These are phyloP conservation scores for Macrobrachium nipponense DNA, from an alignment of 1,140 invertebrate species.

Conservation along the genomic window DNA sequence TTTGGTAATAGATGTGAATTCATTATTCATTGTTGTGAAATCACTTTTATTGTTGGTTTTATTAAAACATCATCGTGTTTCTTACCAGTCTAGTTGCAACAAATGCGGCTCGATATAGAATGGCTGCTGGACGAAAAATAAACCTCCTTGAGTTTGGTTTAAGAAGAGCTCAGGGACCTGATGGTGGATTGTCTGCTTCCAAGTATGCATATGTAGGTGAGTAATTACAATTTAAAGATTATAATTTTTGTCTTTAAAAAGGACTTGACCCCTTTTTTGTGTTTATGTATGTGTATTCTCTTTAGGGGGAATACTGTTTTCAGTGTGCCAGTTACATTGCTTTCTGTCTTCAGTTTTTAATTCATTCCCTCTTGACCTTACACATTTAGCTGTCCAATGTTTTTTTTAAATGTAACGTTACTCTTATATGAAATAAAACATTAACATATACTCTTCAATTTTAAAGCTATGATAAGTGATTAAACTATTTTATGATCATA, in stretches of 20 bases:
- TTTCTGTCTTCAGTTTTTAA: too few relatives aligned
- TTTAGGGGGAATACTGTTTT: too few relatives aligned
- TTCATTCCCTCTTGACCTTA: too few relatives aligned
- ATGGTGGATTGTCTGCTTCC: conserved; percentile 98
- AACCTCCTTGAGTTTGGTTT: conserved; percentile 95
- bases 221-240: conserved; percentile 54
- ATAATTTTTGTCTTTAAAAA: not conserved
- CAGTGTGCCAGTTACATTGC: too few relatives aligned
- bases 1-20: not conserved
- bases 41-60: conserved; percentile 1
- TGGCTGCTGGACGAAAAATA: conserved; percentile 87
- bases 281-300: too few relatives aligned
- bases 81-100: conserved; percentile 92
- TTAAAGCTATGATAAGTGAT: too few relatives aligned
- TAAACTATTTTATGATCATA: too few relatives aligned
- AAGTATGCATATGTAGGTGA: conserved; percentile 98
- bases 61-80: not conserved
- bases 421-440: too few relatives aligned
- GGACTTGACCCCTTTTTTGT: too few relatives aligned
- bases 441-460: too few relatives aligned
- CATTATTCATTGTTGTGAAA: not conserved
- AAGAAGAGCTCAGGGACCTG: conserved; percentile 95
- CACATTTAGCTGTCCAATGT: too few relatives aligned
- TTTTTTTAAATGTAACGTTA: too few relatives aligned
- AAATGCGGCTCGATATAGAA: conserved; percentile 96